Evolutionary conservation across 2,113 vertebrate species (phyloP), one percentile per base, ranked within the genome.

Genomic region (Antechinus flavipes): DNA sequence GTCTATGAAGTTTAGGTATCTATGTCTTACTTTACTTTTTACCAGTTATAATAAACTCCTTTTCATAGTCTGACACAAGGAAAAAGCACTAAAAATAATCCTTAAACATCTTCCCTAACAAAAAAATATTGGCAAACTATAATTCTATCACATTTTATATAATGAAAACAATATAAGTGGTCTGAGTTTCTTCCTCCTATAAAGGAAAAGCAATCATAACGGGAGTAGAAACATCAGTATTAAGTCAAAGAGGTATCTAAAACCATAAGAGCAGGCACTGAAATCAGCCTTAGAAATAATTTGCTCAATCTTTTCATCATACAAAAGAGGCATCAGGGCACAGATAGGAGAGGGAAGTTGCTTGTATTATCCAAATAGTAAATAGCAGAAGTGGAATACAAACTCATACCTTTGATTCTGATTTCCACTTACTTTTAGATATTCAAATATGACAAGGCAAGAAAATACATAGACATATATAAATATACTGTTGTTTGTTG

Each of bases 81-180:
- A 95, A 92, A 95, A 68, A 95, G 93, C 3, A 68, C 92, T 96
- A 89, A 53, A 84, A 97, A 93, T 92, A 92, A 95, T 50, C 49
- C 27, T 54, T 90, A 47, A 8, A 53, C 42, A 54, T 56, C 42
- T 89, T 53, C 91, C 76, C 93, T 94, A 89, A 93, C 56, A 92
- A 94, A 95, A 95, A 54, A 89, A 42, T 50, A 54, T 50, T 90
- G 94, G 94, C 95, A 94, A 50, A 16, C 93, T 91, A 58, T 92
- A 91, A 94, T 94, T 90, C 76, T 2, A 19, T 56, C 90, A 50
- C 58, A 92, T 92, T 92, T 95, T 91, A 94, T 90, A 76, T 94
- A 54, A 93, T 61, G 53, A 10, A 46, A 94, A 46, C 93, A 89
- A 96, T 93, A 53, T 26, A 26, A 94, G 47, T 68, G 91, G 54